Percentiles rank a stretch among this genome's conserved stretches.
These are phyloP conservation scores for Chaenocephalus aceratus DNA, from an alignment of 2,113 vertebrate genomes.

Conservation along the genomic window DNA sequence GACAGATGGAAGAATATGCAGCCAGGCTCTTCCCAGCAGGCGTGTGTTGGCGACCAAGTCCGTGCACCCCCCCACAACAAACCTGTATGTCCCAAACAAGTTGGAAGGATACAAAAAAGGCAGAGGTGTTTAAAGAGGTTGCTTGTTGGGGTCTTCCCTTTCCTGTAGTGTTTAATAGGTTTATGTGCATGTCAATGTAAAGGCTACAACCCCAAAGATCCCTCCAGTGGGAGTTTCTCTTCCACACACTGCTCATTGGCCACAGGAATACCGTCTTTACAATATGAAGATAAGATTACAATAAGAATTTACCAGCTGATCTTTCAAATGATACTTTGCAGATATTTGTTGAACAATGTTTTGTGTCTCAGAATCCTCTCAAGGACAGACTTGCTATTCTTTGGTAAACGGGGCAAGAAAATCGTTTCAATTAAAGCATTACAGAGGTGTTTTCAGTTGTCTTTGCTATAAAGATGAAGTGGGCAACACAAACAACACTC, in stretches of 20 bases:
- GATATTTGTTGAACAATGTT: conserved; percentile 14
- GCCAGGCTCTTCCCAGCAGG: conserved; percentile 70
- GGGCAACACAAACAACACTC: conserved; percentile 64
- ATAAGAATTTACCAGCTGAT: conserved; percentile 50
- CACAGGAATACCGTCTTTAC: conserved; percentile 31
- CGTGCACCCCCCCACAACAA: conserved; percentile 21
- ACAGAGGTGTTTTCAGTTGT: conserved; percentile 62
- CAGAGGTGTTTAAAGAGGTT: background rate
- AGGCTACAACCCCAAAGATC: too few relatives aligned
- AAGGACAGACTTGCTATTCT: conserved; percentile 37
- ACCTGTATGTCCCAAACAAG: conserved; percentile 34
- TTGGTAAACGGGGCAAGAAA: conserved; percentile 8
- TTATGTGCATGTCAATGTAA: too few relatives aligned
- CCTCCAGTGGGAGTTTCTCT: too few relatives aligned
- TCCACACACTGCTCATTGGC: background rate
- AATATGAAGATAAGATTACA: conserved; percentile 41
- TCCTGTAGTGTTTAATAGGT: too few relatives aligned
- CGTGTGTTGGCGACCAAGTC: conserved; percentile 32
- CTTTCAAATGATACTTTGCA: conserved; percentile 28
- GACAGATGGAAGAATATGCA: conserved; percentile 69
- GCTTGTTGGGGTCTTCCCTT: too few relatives aligned
- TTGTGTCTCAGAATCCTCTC: conserved; percentile 30
- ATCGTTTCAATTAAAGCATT: conserved; percentile 72
- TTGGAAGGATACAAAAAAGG: conserved; percentile 13
- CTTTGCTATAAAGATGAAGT: conserved; percentile 74